phyloP scores from a whole-genome alignment of 2,113 vertebrate species.

The Orycteropus afer region DNA sequence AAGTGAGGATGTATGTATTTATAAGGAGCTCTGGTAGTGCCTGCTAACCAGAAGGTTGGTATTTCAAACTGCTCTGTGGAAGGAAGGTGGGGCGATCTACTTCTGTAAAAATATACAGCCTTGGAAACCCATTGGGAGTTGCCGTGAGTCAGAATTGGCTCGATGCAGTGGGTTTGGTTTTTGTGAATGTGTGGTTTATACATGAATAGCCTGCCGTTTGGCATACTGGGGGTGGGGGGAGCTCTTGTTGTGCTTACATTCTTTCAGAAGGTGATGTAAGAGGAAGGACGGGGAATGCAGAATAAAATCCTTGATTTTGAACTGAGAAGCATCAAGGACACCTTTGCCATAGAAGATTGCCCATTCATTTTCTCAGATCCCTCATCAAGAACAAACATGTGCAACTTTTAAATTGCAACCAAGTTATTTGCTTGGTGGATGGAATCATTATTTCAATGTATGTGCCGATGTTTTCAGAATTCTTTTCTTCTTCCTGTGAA shows the following conservation, averaged over 20 bases:
- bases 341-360: background rate
- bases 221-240: too few species aligned
- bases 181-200: background rate
- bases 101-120: too few species aligned
- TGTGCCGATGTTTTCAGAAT: background rate
- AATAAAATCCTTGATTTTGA: background rate
- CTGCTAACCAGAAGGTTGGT: too few species aligned
- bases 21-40: too few species aligned
- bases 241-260: too few species aligned
- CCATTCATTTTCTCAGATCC: background rate
- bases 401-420: background rate
- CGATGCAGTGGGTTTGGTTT: too few species aligned
- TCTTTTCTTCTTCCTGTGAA: background rate
- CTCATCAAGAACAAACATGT: background rate
- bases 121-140: too few species aligned
- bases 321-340: background rate
- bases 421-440: background rate
- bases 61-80: too few species aligned
- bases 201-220: background rate
- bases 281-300: background rate
- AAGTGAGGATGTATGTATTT: background rate
- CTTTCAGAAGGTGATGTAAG: background rate
- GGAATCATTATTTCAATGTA: background rate
- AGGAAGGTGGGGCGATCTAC: too few species aligned
- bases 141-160: too few species aligned